Conservation (phyloP, 2,113 vertebrate genomes). For the Brienomyrus brachyistius region DNA sequence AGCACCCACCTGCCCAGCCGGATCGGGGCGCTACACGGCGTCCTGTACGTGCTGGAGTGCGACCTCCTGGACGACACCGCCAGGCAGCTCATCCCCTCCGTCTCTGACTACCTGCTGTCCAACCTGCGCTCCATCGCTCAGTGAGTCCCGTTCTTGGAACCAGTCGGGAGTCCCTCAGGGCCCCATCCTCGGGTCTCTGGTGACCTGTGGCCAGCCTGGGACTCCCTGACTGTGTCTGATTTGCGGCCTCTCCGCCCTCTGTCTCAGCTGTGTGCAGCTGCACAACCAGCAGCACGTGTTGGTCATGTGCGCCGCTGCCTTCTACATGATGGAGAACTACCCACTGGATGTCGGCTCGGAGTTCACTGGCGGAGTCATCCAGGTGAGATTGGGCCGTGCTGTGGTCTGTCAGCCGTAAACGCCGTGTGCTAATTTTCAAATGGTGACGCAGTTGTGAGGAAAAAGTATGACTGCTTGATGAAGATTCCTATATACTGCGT, state of each 20-base stretch:
- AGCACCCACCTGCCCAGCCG: constrained; percentile 89
- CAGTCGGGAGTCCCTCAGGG: not conserved
- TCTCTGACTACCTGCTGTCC: constrained; percentile 88
- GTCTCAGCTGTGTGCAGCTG: constrained; percentile 78
- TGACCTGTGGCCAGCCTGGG: not conserved
- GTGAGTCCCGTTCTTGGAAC: constrained; percentile 59
- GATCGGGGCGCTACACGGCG: constrained; percentile 86
- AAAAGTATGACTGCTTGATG: not conserved
- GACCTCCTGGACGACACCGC: constrained; percentile 92
- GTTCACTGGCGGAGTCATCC: constrained; percentile 86
- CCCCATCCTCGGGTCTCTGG: not conserved
- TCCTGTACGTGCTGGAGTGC: constrained; percentile 90
- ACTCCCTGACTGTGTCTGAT: not conserved
- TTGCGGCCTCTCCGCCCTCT: constrained; percentile 19
- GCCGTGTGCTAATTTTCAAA: not conserved
- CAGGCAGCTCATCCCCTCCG: constrained; percentile 80
- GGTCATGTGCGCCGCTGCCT: constrained; percentile 92
- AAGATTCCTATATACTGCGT: not conserved
- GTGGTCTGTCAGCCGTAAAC: not conserved
- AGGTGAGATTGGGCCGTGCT: constrained; percentile 60
- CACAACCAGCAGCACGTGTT: constrained; percentile 96
- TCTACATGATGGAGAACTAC: constrained; percentile 98
- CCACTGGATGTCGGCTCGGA: constrained; percentile 89
- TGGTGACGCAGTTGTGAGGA: not conserved
- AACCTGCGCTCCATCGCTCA: constrained; percentile 77